Evolutionary conservation across 2,113 vertebrate species (phyloP), one percentile per base, ranked within the genome.

Genomic region (Onychostoma macrolepis): DNA sequence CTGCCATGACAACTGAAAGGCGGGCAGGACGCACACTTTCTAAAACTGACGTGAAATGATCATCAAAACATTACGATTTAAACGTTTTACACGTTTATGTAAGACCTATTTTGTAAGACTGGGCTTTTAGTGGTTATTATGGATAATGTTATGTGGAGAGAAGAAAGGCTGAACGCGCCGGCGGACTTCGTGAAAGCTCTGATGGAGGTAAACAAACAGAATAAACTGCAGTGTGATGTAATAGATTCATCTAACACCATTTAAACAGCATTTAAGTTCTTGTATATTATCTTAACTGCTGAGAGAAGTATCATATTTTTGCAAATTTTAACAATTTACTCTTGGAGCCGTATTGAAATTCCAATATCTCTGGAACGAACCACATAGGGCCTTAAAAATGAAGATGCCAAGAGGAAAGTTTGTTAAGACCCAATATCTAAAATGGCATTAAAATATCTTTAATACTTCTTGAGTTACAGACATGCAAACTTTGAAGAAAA

Each of bases 131-230:
- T 15, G 6, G 1, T 24, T 28, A 28, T 13, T 21, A 88, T 88
- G 87, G 77, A 82, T 6, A 6, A 53, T 17, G 17, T 19, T 19
- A 24, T 21, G 24, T 41, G 80, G 9, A 50, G 13, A 6, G 24
- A 7, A 13, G 84, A 86, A 17, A 53, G 65, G 36, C 36, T 89
- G 8, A 79, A 78, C 65, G 76, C 88, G 6, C 88, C 88, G 6
- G 28, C 80, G 36, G 85, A 89, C 53, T 89, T 89, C 63, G 50
- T 80, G 61, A 79, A 8, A 13, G 48, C 80, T 71, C 17, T 11
- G 36, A 45, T 3, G 38, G 58, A 36, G 85, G 87, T 86, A 67
- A 67, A 65, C 43, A 74, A 84, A 69, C 63, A 13, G 45, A 13
- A 81, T 30, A 0, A 50, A 15, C 50, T 50, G 45, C 45, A 30